Conservation (phyloP, 2,113 vertebrate species). For the Furnarius figulus region DNA sequence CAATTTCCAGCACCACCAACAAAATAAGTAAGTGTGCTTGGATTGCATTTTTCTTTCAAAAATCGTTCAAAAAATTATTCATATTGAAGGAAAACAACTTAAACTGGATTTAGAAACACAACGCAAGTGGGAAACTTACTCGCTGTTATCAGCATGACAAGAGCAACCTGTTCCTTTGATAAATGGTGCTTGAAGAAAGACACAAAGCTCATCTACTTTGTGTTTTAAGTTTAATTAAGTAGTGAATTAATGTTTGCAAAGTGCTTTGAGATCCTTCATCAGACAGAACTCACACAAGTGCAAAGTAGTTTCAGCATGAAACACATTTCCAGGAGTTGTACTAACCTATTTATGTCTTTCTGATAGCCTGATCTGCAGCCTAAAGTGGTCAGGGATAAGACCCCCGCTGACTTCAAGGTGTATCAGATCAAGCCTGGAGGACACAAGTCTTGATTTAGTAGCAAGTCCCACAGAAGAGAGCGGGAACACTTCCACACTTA, state of each 20-base stretch:
- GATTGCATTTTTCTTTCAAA: conserved; percentile 65
- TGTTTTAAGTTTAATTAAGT: conserved; percentile 68
- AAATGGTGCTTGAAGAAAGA: conserved; percentile 57
- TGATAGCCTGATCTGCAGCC: conserved; percentile 25
- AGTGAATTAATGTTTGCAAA: conserved; percentile 50
- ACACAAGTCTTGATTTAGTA: background rate
- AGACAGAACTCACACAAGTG: background rate
- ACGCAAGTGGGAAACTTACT: conserved; percentile 31
- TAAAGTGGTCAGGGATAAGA: conserved; percentile 42
- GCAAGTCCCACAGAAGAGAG: conserved; percentile 7
- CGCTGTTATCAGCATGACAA: conserved; percentile 51
- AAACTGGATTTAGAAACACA: conserved; percentile 61
- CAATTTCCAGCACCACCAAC: conserved; percentile 58
- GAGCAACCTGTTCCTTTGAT: conserved; percentile 67
- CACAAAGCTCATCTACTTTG: conserved; percentile 48
- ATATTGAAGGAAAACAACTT: conserved; percentile 64
- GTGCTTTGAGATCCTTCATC: conserved; percentile 41
- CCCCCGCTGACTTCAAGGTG: conserved; percentile 18
- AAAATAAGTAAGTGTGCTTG: conserved; percentile 64
- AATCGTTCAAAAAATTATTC: conserved; percentile 55
- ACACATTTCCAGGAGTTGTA: background rate
- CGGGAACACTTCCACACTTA: background rate
- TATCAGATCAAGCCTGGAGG: conserved; percentile 30
- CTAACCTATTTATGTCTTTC: background rate
- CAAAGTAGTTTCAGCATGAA: conserved; percentile 11